phyloP scores from a whole-genome alignment of 2,888 invertebrate species.

The Andrena marginata region DNA sequence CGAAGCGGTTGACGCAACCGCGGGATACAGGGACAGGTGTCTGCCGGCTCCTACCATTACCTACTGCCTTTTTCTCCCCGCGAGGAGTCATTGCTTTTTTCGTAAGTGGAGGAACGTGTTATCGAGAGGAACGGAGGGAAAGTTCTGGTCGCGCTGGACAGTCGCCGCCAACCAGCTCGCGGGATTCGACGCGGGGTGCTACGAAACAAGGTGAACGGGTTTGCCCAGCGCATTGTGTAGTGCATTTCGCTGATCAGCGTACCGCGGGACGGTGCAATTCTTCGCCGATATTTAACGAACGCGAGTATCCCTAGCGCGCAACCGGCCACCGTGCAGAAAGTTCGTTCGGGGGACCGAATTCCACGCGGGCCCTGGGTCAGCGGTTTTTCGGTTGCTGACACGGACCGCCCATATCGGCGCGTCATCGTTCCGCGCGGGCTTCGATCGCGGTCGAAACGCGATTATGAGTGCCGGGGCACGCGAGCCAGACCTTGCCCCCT shows the following conservation, averaged over 20 bases:
- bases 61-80: slow-evolving; percentile 13
- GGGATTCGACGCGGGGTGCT: slow-evolving; percentile 68
- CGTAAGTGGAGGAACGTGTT: slow-evolving; percentile 54
- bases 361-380: background rate
- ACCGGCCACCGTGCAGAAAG: background rate
- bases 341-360: background rate
- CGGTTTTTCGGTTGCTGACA: slow-evolving; percentile 14
- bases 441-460: background rate
- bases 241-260: slow-evolving; percentile 33
- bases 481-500: background rate
- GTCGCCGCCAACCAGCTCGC: slow-evolving; percentile 60
- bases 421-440: no score
- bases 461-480: slow-evolving; percentile 5
- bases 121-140: slow-evolving; percentile 72
- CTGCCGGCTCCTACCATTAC: slow-evolving; percentile 33
- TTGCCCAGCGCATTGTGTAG: slow-evolving; percentile 47
- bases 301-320: background rate
- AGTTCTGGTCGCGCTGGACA: slow-evolving; percentile 66
- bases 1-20: background rate
- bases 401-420: background rate
- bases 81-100: slow-evolving; percentile 34
- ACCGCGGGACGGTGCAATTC: slow-evolving; percentile 30
- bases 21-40: background rate
- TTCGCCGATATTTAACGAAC: background rate
- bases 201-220: slow-evolving; percentile 82